Base-by-base conservation (phyloP, 2,797 vertebrate genomes). In the Monodelphis domestica region DNA sequence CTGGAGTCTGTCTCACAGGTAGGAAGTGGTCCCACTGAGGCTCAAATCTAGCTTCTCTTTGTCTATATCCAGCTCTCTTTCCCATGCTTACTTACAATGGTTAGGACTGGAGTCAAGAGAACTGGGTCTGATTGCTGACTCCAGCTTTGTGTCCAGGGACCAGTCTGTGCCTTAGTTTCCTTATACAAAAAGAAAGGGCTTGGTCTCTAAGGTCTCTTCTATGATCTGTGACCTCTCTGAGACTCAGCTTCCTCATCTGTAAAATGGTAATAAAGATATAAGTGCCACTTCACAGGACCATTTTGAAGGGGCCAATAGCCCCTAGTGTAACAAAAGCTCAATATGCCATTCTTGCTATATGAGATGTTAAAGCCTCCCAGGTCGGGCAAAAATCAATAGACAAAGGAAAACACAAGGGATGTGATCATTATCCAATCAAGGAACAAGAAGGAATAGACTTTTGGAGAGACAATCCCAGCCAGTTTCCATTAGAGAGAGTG, bases 381-480 rank as follows among this genome's bases (percentile, higher is more conserved):
- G 4, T 84, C 38, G 84, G 70, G 70, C 38, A 84, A 78, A 78
- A 78, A 24, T 45, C 38, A 78, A 3, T 45, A 7, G 9, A 78
- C 0, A 38, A 21, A 78, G 45, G 38, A 78, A 78, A 78, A 84
- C 70, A 84, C 24, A n/a, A n/a, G n/a, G n/a, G n/a, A n/a, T n/a
- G n/a, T n/a, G n/a, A n/a, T n/a, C n/a, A n/a, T n/a, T 84, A 45
- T 84, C 38, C 38, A 45, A 24, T 84, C 70, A 50, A 84, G 38
- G 38, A 50, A 78, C 9, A 54, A 89, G 38, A 0, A 0, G 52
- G 89, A 87, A 89, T 94, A 91, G 90, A 63, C 95, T 97, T 53
- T 92, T 87, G 70, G 91, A 95, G 89, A 54, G 63, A 89, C 90
- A 87, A 94, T 84, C 89, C 92, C 93, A 94, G 93, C 94, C 93